Percentiles rank a stretch among this genome's conserved stretches.
Conservation (phyloP, 2,888 invertebrate genomes). For the Limulus polyphemus region DNA sequence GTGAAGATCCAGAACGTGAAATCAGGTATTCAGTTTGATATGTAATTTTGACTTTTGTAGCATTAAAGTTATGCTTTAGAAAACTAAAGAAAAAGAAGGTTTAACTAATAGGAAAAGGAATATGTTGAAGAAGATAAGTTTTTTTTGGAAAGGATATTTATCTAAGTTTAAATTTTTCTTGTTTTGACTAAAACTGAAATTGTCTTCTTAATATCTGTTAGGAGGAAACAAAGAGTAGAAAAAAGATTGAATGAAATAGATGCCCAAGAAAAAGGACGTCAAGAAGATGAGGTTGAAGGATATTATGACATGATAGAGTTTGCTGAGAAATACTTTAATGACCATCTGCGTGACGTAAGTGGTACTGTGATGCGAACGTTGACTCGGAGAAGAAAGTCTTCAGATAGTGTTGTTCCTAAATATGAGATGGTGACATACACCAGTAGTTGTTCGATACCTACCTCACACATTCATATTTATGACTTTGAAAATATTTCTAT, state of each 20-base stretch:
- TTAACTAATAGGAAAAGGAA: too few relatives aligned
- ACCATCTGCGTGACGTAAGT: conserved; percentile 45
- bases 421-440: conserved; percentile 86
- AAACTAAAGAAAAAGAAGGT: too few relatives aligned
- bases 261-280: conserved; percentile 42
- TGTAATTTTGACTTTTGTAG: too few relatives aligned
- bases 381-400: conserved; percentile 28
- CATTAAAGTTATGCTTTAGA: too few relatives aligned
- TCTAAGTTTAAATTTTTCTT: too few relatives aligned
- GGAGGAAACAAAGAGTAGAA: conserved; percentile 71
- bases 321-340: conserved; percentile 85
- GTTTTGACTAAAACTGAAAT: too few relatives aligned
- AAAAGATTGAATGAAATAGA: conserved; percentile 71
- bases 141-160: too few relatives aligned
- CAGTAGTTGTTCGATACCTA: conserved; percentile 74
- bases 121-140: too few relatives aligned
- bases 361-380: conserved; percentile 30
- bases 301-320: conserved; percentile 78
- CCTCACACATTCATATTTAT: conserved; percentile 85
- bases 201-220: neutral
- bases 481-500: conserved; percentile 85
- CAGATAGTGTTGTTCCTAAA: conserved; percentile 52
- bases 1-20: conserved; percentile 25
- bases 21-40: conserved; percentile 12
- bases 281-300: conserved; percentile 43